Percentiles rank a stretch among this genome's conserved stretches.
These are phyloP conservation scores for Diarsia dahlii DNA, from an alignment of 2,888 invertebrate genomes.

Conservation along the genomic window DNA sequence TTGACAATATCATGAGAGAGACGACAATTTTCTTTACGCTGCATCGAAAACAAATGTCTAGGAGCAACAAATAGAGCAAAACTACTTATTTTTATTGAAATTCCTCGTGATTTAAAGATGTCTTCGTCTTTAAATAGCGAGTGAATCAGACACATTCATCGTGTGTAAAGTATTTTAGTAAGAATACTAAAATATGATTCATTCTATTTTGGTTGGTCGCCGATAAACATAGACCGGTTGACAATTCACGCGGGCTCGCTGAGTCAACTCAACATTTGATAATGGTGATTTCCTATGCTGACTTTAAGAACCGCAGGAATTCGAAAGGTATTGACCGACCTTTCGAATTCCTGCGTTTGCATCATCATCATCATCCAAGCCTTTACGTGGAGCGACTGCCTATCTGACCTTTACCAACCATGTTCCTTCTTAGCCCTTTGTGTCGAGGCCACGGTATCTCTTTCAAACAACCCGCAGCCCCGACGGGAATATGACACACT, in stretches of 20 bases:
- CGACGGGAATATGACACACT: too few species aligned
- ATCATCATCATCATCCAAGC: too few species aligned
- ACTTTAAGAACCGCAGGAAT: too few species aligned
- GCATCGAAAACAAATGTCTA: slow-evolving; percentile 24
- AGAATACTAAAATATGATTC: slow-evolving; percentile 45
- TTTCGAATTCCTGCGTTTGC: too few species aligned
- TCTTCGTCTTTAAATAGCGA: slow-evolving; percentile 39
- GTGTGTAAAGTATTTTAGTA: slow-evolving; percentile 50
- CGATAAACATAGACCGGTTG: slow-evolving; percentile 28
- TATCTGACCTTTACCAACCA: too few species aligned
- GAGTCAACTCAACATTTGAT: not conserved
- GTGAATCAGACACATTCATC: slow-evolving; percentile 46
- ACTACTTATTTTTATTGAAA: slow-evolving; percentile 30
- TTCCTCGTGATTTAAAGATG: slow-evolving; percentile 35
- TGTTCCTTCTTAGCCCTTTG: too few species aligned
- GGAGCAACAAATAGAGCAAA: slow-evolving; percentile 6
- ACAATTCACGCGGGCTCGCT: slow-evolving; percentile 22
- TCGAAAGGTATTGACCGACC: too few species aligned
- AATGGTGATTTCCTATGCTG: not conserved
- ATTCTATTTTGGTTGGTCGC: slow-evolving; percentile 35
- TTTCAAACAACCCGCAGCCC: too few species aligned
- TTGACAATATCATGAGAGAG: not conserved
- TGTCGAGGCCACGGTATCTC: too few species aligned
- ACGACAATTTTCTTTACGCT: not conserved
- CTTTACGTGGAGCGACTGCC: too few species aligned